A percentile compares a stretch with the other conserved stretches of the same genome.
Evolutionary conservation across 2,113 vertebrate genomes (phyloP).

Genomic region (Rhinolophus ferrumequinum): DNA sequence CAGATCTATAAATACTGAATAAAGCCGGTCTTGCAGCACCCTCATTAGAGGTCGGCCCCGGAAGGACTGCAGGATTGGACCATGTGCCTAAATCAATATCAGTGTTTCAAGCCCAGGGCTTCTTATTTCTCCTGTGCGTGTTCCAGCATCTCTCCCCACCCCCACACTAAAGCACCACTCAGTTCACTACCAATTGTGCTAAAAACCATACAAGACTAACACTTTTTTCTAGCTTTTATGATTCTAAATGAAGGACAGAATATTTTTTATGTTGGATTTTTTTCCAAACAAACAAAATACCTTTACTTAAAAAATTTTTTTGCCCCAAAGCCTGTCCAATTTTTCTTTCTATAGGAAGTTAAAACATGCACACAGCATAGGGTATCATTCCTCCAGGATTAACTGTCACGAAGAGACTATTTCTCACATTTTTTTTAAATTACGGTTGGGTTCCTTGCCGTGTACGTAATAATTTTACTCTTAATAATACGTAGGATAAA

Average conservation of each 20-base stretch:
- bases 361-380: background rate
- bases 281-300: background rate
- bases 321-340: background rate
- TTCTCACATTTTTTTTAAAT: background rate
- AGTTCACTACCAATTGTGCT: background rate
- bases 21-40: background rate
- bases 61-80: background rate
- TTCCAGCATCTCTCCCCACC: fast-evolving
- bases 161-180: background rate
- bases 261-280: background rate
- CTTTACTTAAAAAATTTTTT: background rate
- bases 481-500: background rate
- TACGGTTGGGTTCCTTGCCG: background rate
- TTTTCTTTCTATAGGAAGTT: background rate
- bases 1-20: background rate
- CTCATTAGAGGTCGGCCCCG: background rate
- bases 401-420: background rate
- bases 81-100: fast-evolving
- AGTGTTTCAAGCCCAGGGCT: background rate
- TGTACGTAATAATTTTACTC: background rate
- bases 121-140: fast-evolving
- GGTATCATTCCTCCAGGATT: background rate
- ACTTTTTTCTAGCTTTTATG: background rate
- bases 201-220: too few relatives aligned
- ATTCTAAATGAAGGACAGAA: background rate